A percentile compares a stretch with the other conserved stretches of the same genome.
Conservation (phyloP, 1,140 invertebrate species). For the Papilio machaon region DNA sequence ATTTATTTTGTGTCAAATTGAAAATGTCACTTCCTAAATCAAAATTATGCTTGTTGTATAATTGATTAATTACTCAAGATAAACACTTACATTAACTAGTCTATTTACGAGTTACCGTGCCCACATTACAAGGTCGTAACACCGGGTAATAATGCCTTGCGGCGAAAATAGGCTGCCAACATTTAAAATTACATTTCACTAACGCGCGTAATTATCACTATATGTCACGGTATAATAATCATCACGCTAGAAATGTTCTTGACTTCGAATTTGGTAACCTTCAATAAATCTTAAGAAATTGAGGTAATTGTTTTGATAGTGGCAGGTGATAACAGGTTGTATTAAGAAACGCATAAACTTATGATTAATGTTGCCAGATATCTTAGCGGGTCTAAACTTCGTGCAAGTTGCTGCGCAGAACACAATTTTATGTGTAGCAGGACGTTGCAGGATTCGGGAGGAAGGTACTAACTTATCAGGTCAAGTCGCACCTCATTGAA, state of each 20-base stretch:
- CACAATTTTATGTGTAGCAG: too few relatives aligned
- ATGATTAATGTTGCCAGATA: background rate
- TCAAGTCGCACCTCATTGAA: too few relatives aligned
- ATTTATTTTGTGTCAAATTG: background rate
- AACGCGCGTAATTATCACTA: conserved; percentile 5
- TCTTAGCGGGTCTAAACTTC: too few relatives aligned
- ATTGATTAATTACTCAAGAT: conserved; percentile 17
- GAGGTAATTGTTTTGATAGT: background rate
- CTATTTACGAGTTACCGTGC: background rate
- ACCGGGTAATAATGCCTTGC: background rate
- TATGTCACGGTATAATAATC: conserved; percentile 18
- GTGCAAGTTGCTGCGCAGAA: too few relatives aligned
- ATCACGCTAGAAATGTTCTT: conserved; percentile 16
- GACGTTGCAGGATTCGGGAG: too few relatives aligned
- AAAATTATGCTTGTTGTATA: background rate
- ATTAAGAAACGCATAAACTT: background rate
- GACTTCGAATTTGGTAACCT: background rate
- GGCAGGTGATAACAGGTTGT: background rate
- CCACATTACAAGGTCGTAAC: background rate
- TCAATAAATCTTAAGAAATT: conserved; percentile 17
- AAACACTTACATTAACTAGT: conserved; percentile 5
- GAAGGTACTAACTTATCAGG: too few relatives aligned
- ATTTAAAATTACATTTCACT: conserved; percentile 16
- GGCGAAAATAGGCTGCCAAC: conserved; percentile 13
- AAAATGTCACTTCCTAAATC: conserved; percentile 26